Percentiles rank a stretch among this genome's conserved stretches.
Evolutionary conservation across 2,113 vertebrate genomes (phyloP).

Genomic region (Acanthisitta chloris): DNA sequence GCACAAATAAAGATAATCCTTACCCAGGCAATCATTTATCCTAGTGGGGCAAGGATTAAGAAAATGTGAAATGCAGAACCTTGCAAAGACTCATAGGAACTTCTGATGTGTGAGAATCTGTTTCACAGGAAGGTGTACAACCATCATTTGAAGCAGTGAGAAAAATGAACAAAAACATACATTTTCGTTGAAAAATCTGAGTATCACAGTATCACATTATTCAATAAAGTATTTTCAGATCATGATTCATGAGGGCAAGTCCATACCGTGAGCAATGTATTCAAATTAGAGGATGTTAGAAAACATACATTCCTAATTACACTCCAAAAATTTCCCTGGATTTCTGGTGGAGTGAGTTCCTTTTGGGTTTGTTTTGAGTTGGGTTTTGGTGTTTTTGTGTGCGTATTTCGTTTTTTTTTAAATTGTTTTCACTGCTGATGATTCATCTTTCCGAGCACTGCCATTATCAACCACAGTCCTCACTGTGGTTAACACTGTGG

Average conservation of each 20-base stretch:
- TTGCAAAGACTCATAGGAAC: accelerated
- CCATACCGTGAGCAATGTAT: not conserved
- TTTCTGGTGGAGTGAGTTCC: not conserved
- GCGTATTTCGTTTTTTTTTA: not conserved
- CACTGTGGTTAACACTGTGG: not conserved
- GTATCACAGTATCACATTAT: not conserved
- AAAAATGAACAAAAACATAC: not conserved
- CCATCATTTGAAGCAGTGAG: not conserved
- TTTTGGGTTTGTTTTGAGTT: not conserved
- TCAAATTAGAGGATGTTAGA: not conserved
- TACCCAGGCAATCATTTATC: not conserved
- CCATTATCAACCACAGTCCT: not conserved
- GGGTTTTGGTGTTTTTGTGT: not conserved
- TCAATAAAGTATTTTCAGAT: slow-evolving; percentile 30
- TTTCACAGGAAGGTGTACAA: not conserved
- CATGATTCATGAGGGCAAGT: not conserved
- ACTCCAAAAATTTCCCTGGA: not conserved
- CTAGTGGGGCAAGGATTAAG: not conserved
- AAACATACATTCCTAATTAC: not conserved
- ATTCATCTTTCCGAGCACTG: not conserved
- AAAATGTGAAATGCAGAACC: not conserved
- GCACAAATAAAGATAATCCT: slow-evolving; percentile 11
- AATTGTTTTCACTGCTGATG: not conserved
- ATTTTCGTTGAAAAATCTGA: not conserved
- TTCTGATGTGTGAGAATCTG: not conserved